Evolutionary conservation across 2,113 vertebrate species (phyloP).

Genomic region (Aplodontia rufa): DNA sequence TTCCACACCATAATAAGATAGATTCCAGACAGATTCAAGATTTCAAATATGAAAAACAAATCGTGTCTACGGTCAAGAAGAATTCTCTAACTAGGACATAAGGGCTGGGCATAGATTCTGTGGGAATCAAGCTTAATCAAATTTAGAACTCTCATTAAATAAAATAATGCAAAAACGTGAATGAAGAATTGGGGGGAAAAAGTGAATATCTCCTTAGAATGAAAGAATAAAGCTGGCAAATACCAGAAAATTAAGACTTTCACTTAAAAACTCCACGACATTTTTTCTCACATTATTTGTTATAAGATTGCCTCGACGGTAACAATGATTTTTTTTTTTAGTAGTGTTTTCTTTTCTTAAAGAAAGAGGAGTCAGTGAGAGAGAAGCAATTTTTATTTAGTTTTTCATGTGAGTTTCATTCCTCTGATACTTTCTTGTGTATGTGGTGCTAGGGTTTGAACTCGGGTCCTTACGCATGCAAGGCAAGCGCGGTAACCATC

Average conservation of each 20-base stretch:
- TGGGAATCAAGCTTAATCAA: background rate
- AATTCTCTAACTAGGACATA: background rate
- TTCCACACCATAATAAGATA: background rate
- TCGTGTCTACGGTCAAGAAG: background rate
- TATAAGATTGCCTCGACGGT: background rate
- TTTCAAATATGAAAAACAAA: conserved; percentile 16
- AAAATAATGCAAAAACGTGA: background rate
- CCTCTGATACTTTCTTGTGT: too few relatives aligned
- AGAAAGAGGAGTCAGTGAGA: background rate
- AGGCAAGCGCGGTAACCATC: too few relatives aligned
- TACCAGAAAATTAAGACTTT: background rate
- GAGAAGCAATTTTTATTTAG: too few relatives aligned
- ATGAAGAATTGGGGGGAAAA: background rate
- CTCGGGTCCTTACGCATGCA: too few relatives aligned
- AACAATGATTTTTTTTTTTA: background rate
- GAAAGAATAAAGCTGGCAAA: background rate
- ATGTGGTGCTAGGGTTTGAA: too few relatives aligned
- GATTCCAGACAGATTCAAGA: background rate
- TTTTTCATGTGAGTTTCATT: too few relatives aligned
- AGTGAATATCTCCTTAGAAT: background rate
- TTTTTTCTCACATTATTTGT: background rate
- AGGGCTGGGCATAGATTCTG: background rate
- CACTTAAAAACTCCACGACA: background rate
- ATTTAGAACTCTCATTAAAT: background rate
- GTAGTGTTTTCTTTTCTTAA: conserved; percentile 28